Evolutionary conservation across 1,140 invertebrate genomes (phyloP).

Genomic region (Drosophila carrolli): DNA sequence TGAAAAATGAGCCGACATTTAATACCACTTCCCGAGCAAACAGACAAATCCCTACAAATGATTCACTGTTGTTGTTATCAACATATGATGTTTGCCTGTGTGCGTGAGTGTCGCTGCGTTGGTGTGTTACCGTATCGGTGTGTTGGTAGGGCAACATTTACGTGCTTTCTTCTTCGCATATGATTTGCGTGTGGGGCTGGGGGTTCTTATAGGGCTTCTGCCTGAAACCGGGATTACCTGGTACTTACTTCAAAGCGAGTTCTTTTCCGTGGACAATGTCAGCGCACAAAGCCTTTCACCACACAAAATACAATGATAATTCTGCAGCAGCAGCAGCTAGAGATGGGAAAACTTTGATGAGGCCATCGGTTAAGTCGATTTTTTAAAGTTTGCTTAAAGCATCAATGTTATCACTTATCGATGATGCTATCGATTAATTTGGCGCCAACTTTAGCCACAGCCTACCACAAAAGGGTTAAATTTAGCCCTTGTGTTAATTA

Average conservation of each 20-base stretch:
- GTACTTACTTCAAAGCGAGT: conserved; percentile 64
- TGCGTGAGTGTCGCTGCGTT: conserved; percentile 8
- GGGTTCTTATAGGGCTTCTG: conserved; percentile 61
- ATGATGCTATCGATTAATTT: conserved; percentile 9
- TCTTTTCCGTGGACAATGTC: conserved; percentile 56
- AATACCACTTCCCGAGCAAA: conserved; percentile 54
- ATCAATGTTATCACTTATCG: neutral
- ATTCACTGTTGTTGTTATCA: conserved; percentile 66
- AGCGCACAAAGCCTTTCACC: conserved; percentile 69
- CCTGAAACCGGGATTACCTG: conserved; percentile 45
- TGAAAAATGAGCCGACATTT: conserved; percentile 51
- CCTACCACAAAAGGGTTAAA: neutral
- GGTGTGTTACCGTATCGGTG: conserved; percentile 17
- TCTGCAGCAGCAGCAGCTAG: conserved; percentile 3
- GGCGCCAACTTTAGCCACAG: conserved; percentile 16
- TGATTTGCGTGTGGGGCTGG: conserved; percentile 11
- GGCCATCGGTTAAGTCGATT: no score
- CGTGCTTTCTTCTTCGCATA: conserved; percentile 27
- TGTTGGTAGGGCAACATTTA: conserved; percentile 31
- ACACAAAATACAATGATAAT: conserved; percentile 50
- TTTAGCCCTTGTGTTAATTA: neutral
- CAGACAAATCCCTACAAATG: conserved; percentile 74
- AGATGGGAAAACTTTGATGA: no score
- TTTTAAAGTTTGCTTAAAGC: no score
- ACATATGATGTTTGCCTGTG: conserved; percentile 46